phyloP scores from a whole-genome alignment of 2,888 invertebrate species.

The Drosophila subsilvestris region DNA sequence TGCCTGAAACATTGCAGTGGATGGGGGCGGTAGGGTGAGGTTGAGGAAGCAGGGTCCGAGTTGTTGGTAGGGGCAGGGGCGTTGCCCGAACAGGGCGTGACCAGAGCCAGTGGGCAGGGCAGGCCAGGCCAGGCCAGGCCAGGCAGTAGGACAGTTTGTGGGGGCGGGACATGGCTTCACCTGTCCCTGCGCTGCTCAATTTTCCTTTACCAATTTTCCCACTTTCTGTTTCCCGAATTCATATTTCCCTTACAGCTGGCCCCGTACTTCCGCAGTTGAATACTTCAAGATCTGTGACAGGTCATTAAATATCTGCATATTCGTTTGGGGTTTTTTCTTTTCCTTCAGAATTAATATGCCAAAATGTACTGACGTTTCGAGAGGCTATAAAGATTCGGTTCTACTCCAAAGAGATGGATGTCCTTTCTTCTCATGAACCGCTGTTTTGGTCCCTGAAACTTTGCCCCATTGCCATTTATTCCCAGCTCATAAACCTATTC shows the following conservation, averaged over 20 bases:
- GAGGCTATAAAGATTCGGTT: background rate
- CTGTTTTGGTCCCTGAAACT: background rate
- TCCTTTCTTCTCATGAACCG: too few species aligned
- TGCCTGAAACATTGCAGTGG: constrained; percentile 24
- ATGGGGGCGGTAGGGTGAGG: constrained; percentile 1
- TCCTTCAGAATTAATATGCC: background rate
- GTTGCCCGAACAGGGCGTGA: constrained; percentile 48
- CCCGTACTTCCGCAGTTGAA: constrained; percentile 4
- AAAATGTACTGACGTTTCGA: background rate
- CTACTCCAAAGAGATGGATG: too few species aligned
- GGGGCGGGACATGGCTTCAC: constrained; percentile 14
- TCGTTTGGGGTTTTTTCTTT: background rate
- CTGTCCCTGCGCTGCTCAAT: constrained; percentile 28
- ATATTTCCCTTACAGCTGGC: constrained; percentile 19
- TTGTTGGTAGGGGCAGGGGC: constrained; percentile 28
- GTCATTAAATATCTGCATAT: background rate
- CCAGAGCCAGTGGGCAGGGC: constrained; percentile 45
- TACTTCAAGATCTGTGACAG: constrained; percentile 1
- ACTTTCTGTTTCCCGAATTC: constrained; percentile 5
- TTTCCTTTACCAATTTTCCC: constrained; percentile 23
- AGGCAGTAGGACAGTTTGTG: constrained; percentile 2
- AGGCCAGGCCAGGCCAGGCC: constrained; percentile 26
- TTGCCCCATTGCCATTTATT: too few species aligned
- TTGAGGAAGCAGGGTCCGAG: background rate
- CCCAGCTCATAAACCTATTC: background rate